Base-by-base conservation (phyloP, 2,113 vertebrate genomes). In the Perca fluviatilis region DNA sequence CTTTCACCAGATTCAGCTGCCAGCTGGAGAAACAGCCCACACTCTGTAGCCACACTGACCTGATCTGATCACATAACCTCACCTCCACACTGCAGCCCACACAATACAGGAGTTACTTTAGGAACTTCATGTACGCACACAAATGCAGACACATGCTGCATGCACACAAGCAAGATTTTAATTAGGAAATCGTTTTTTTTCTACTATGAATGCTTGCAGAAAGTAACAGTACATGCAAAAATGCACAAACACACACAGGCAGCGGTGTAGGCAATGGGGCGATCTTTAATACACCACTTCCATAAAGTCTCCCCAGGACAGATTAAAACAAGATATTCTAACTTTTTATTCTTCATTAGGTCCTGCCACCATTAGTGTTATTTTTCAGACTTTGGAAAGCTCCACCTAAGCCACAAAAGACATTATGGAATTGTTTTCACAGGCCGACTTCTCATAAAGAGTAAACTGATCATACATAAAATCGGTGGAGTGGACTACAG, bases 41-140 rank as follows among this genome's bases (percentile, higher is more conserved):
- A 86, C 83, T 89, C 9, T 74, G 61, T 43, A 72, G 71, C 68
- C 73, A 89, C 74, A 68, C 68, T 86, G 83, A 86, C 92, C 89
- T 65, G 10, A 77, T 58, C 74, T 71, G 78, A 84, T 82, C 89
- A 84, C 66, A 83, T 71, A 77, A 81, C 64, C 84, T 87, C 77
- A 84, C 77, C 91, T 89, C 80, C 84, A 79, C 82, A 86, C 69
- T 62, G 56, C 78, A 23, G 78, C 91, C 92, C 62, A 91, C 92
- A 85, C 71, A 6, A 79, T 27, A 30, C 57, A 60, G 58, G 16
- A 79, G 36, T 68, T 69, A 77, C 68, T 77, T 71, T 25, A 62
- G 57, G 49, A 88, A 73, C 67, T 66, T 33, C 9, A 64, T 78
- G 62, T 25, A 23, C 23, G 66, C 53, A 62, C 69, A 67, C 74